Conservation (phyloP, 2,888 invertebrate genomes). For the Chaetogeoica ovagalla region DNA sequence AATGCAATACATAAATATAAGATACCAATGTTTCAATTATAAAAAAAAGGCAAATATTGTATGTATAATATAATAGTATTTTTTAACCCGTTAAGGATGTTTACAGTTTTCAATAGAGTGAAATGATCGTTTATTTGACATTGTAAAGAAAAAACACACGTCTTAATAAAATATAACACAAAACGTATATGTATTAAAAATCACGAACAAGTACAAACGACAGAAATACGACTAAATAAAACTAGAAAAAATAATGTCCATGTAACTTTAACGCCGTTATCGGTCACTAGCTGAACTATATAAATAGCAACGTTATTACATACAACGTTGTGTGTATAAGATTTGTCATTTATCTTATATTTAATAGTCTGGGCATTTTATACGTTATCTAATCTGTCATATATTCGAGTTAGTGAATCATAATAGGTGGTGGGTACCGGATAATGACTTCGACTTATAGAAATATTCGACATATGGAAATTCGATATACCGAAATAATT, state of each 20-base stretch:
- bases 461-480: too few species aligned
- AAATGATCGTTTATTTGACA: neutral
- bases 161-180: conserved; percentile 13
- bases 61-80: too few species aligned
- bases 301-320: neutral
- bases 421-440: too few species aligned
- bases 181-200: conserved; percentile 17
- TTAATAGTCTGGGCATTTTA: conserved; percentile 13
- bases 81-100: too few species aligned
- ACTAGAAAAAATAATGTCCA: conserved; percentile 3
- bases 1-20: too few species aligned
- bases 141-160: too few species aligned
- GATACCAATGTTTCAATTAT: too few species aligned
- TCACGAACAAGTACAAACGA: conserved; percentile 17
- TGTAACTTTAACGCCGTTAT: conserved; percentile 21
- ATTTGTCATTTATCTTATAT: conserved; percentile 22
- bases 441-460: too few species aligned
- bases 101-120: too few species aligned
- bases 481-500: too few species aligned
- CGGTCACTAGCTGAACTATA: neutral
- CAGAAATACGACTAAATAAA: conserved; percentile 14
- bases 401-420: too few species aligned
- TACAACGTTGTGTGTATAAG: conserved; percentile 13
- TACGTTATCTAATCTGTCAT: conserved; percentile 24
- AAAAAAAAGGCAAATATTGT: too few species aligned